These are phyloP conservation scores for Harpagifer antarcticus DNA, from an alignment of 2,797 vertebrate species.

Conservation along the genomic window DNA sequence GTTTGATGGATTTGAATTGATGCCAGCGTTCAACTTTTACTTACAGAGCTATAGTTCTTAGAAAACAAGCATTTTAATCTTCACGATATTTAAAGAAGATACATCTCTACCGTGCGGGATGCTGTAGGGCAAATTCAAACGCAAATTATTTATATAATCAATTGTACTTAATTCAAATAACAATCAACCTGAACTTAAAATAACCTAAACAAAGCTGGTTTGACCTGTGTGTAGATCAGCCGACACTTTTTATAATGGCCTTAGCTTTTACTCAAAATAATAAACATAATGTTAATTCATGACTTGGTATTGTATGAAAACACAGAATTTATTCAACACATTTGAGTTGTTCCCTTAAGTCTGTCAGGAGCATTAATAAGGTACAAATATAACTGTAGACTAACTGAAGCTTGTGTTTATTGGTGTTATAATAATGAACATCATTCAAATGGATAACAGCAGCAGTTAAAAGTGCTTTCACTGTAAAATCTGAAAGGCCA, in stretches of 20 bases:
- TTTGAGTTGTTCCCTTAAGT: background rate
- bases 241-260: slow-evolving; percentile 13
- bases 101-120: too few relatives aligned
- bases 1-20: slow-evolving; percentile 4
- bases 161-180: background rate
- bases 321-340: background rate
- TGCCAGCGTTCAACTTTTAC: background rate
- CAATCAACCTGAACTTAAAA: background rate
- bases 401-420: background rate
- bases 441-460: background rate
- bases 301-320: background rate
- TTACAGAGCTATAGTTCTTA: too few relatives aligned
- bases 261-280: background rate
- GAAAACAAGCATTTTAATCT: too few relatives aligned
- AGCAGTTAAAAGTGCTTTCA: background rate
- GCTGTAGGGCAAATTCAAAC: too few relatives aligned
- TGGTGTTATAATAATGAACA: background rate
- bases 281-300: background rate
- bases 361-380: background rate
- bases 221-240: slow-evolving; percentile 41
- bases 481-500: background rate
- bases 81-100: too few relatives aligned
- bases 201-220: background rate
- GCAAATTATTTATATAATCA: too few relatives aligned
- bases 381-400: background rate